Conservation (phyloP, 2,113 vertebrate genomes). For the Jacana jacana region DNA sequence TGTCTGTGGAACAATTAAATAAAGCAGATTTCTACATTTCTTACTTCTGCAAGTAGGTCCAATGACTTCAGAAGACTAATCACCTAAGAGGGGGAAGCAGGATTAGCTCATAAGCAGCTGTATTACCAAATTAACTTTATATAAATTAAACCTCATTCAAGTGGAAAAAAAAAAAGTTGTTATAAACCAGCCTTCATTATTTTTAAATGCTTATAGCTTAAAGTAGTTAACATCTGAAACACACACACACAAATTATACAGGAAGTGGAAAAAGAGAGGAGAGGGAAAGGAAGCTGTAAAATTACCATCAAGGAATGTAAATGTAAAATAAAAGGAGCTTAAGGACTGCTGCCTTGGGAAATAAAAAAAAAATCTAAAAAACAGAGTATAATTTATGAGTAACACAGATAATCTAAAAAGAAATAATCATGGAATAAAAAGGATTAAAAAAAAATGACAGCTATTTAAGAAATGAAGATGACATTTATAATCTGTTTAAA, state of each 20-base stretch:
- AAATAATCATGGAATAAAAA: background rate
- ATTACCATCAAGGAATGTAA: slow-evolving; percentile 4
- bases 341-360: background rate
- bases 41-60: background rate
- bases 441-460: background rate
- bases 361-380: background rate
- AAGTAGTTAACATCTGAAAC: slow-evolving; percentile 7
- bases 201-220: background rate
- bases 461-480: background rate
- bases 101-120: slow-evolving; percentile 12
- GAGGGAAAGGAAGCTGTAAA: slow-evolving; percentile 20
- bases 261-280: slow-evolving; percentile 6
- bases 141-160: background rate
- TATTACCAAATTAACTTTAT: background rate
- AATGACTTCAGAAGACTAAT: background rate
- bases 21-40: background rate
- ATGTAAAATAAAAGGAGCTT: slow-evolving; percentile 17
- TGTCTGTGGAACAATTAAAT: background rate
- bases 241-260: background rate
- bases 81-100: slow-evolving; percentile 5
- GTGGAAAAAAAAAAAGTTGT: background rate
- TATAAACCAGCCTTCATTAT: background rate
- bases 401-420: background rate
- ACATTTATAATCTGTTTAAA: background rate
- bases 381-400: background rate